phyloP scores from a whole-genome alignment of 2,797 vertebrate genomes.

The Thunnus albacares region DNA sequence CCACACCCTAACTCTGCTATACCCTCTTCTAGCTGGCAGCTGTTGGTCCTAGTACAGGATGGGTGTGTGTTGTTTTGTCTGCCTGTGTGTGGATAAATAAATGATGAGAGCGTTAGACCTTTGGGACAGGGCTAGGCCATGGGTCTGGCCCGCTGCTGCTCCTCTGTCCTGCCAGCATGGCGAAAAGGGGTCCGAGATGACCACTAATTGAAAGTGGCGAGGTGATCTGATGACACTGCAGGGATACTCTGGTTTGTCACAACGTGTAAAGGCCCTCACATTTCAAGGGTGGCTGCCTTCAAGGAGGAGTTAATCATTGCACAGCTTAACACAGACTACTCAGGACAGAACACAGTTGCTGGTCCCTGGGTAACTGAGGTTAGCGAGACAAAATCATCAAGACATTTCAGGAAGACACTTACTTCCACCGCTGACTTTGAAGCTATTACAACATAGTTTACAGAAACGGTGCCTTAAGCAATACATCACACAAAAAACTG shows the following conservation, averaged over 20 bases:
- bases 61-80: conserved; percentile 59
- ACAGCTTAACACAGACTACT: conserved; percentile 65
- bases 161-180: conserved; percentile 45
- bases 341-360: conserved; percentile 59
- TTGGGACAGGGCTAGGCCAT: conserved; percentile 47
- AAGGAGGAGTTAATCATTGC: conserved; percentile 76
- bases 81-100: conserved; percentile 74
- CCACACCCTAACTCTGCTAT: conserved; percentile 19
- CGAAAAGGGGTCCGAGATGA: conserved; percentile 50
- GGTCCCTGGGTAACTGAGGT: conserved; percentile 55
- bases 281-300: conserved; percentile 79
- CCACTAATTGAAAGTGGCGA: conserved; percentile 81
- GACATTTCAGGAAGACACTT: conserved; percentile 27
- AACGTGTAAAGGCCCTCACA: conserved; percentile 68
- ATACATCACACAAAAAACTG: conserved; percentile 39
- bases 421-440: conserved; percentile 42
- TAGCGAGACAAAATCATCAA: conserved; percentile 26
- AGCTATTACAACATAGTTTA: conserved; percentile 14
- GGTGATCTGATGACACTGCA: conserved; percentile 82
- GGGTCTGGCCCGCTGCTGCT: conserved; percentile 30
- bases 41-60: conserved; percentile 48
- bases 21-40: conserved; percentile 41
- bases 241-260: conserved; percentile 84
- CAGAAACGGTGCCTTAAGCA: conserved; percentile 18
- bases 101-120: conserved; percentile 61